A percentile compares a stretch with the other conserved stretches of the same genome.
Conservation (phyloP, 2,888 invertebrate genomes). For the Girardia tigrina region DNA sequence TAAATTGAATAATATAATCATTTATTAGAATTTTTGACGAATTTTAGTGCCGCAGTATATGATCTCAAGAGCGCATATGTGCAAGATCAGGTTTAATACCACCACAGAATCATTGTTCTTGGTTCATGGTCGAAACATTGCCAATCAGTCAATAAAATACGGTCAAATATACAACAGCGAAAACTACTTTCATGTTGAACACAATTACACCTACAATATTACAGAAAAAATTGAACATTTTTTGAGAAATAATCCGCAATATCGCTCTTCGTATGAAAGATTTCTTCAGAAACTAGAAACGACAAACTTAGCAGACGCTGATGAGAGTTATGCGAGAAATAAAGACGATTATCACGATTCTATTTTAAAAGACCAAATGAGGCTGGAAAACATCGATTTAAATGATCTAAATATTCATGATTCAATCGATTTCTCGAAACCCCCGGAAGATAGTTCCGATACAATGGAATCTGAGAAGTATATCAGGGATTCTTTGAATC, state of each 20-base stretch:
- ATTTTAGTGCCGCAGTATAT: conserved; percentile 28
- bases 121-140: neutral
- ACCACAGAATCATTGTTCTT: neutral
- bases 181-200: neutral
- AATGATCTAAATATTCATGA: neutral
- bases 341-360: neutral
- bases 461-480: neutral
- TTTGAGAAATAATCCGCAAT: neutral
- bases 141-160: neutral
- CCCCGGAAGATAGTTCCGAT: neutral
- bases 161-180: conserved; percentile 12
- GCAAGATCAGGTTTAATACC: conserved; percentile 30
- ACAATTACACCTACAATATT: neutral
- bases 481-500: neutral
- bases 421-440: neutral
- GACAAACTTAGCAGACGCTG: neutral
- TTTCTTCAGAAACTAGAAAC: neutral
- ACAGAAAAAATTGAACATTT: neutral
- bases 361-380: neutral
- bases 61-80: neutral
- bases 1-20: no score
- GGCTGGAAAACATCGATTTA: neutral
- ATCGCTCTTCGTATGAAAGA: neutral
- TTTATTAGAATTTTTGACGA: no score
- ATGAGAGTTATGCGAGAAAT: neutral